Percentiles rank a stretch among this genome's conserved stretches.
Conservation (phyloP, 2,797 vertebrate genomes). For the Gymnothorax javanicus region DNA sequence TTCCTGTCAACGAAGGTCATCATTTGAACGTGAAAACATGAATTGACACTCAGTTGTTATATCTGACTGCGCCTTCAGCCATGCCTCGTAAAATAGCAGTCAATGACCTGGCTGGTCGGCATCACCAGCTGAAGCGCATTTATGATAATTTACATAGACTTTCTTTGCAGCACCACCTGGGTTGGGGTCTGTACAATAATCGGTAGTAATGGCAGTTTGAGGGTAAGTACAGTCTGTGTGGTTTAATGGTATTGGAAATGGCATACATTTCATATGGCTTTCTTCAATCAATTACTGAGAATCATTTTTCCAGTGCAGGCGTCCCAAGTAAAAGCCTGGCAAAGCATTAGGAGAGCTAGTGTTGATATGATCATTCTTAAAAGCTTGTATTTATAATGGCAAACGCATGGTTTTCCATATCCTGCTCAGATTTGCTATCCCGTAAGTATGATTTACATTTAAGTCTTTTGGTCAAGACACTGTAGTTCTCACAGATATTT, state of each 20-base stretch:
- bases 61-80: not conserved
- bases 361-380: not conserved
- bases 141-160: not conserved
- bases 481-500: not conserved
- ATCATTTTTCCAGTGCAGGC: not conserved
- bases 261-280: not conserved
- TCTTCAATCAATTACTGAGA: not conserved
- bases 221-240: not conserved
- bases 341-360: not conserved
- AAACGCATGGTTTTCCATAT: not conserved
- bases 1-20: not conserved
- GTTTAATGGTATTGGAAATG: not conserved
- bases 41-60: not conserved
- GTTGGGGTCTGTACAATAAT: not conserved
- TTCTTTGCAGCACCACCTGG: not conserved
- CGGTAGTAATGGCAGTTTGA: not conserved
- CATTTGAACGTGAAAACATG: too few relatives aligned
- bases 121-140: not conserved
- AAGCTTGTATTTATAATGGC: not conserved
- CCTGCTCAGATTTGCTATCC: not conserved
- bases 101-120: not conserved
- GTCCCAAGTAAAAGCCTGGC: not conserved
- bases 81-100: not conserved
- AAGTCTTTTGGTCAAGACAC: not conserved
- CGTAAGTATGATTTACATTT: not conserved